These are phyloP conservation scores for Lethrus apterus DNA, from an alignment of 1,140 invertebrate genomes.

Conservation along the genomic window DNA sequence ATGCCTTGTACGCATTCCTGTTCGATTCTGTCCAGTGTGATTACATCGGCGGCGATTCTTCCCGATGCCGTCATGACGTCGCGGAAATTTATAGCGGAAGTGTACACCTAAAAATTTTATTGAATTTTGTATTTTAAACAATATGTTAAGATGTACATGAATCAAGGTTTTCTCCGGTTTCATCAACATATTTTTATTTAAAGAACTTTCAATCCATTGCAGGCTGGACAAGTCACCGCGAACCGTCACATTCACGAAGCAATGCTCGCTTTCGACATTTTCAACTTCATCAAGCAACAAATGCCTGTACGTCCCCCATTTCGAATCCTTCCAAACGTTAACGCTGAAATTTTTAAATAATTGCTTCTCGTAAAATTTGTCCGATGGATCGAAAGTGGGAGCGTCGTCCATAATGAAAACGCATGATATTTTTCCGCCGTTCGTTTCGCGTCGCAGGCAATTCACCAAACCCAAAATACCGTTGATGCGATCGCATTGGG, in stretches of 20 bases:
- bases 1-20: constrained; percentile 65
- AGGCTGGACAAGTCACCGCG: constrained; percentile 81
- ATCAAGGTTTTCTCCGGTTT: background rate
- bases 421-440: constrained; percentile 47
- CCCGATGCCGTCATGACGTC: constrained; percentile 73
- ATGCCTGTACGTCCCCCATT: constrained; percentile 55
- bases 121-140: background rate
- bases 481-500: constrained; percentile 53
- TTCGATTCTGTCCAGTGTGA: constrained; percentile 46
- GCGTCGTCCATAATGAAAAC: constrained; percentile 61
- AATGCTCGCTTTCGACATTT: constrained; percentile 59
- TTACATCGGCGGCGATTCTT: constrained; percentile 56
- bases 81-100: constrained; percentile 65
- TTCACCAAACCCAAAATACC: constrained; percentile 77
- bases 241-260: constrained; percentile 67
- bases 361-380: constrained; percentile 54
- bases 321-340: constrained; percentile 55
- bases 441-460: constrained; percentile 58
- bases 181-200: no score
- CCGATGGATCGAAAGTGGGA: constrained; percentile 55
- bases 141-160: background rate
- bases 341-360: constrained; percentile 53
- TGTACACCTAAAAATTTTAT: constrained; percentile 45
- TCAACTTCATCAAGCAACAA: constrained; percentile 17
- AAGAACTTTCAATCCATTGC: constrained; percentile 66